Conservation (phyloP, 2,113 vertebrate genomes). For the Ptyas mucosa region DNA sequence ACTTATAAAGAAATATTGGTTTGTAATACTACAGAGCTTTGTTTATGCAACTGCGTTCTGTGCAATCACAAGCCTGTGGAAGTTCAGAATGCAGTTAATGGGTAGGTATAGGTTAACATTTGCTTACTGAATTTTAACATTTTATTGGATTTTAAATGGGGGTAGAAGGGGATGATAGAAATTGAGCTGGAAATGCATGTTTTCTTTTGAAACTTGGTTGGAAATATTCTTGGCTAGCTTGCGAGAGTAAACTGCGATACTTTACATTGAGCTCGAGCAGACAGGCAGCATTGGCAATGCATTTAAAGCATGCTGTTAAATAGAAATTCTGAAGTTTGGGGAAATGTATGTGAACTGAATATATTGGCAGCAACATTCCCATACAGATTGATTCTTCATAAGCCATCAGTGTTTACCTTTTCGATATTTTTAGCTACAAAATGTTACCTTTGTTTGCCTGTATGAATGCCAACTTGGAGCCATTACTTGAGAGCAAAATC, state of each 20-base stretch:
- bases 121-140: neutral
- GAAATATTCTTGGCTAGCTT: constrained; percentile 65
- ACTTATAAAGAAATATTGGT: constrained; percentile 54
- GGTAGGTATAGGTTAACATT: constrained; percentile 13
- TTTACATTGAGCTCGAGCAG: constrained; percentile 86
- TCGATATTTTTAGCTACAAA: constrained; percentile 70
- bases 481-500: constrained; percentile 40
- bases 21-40: constrained; percentile 40
- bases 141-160: constrained; percentile 19
- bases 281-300: constrained; percentile 96
- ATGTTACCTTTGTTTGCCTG: constrained; percentile 93
- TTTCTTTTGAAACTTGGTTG: constrained; percentile 62
- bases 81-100: constrained; percentile 41
- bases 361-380: constrained; percentile 73
- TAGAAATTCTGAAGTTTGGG: constrained; percentile 73
- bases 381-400: constrained; percentile 56
- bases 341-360: constrained; percentile 63
- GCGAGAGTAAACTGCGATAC: constrained; percentile 73
- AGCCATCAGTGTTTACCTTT: constrained; percentile 66
- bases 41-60: constrained; percentile 34
- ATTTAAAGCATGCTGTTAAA: constrained; percentile 80
- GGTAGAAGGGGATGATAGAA: constrained; percentile 28
- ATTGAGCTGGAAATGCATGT: constrained; percentile 71
- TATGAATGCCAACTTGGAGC: constrained; percentile 88
- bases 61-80: constrained; percentile 23